These are phyloP conservation scores for Poicephalus gulielmi DNA, from an alignment of 2,113 vertebrate genomes.

Conservation along the genomic window DNA sequence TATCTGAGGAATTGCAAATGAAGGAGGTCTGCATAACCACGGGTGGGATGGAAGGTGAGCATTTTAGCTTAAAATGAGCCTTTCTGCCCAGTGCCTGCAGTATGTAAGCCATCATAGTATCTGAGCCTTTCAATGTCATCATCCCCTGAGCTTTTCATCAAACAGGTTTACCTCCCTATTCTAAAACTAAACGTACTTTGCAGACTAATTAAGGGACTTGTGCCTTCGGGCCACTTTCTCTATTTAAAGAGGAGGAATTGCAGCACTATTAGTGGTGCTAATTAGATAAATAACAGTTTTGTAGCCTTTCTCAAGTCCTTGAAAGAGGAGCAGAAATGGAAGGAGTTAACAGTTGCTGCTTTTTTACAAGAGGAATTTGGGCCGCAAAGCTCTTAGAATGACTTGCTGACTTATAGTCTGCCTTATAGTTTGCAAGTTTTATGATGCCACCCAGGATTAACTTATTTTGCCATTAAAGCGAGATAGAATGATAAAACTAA, in stretches of 20 bases:
- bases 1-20: background rate
- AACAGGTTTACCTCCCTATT: background rate
- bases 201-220: background rate
- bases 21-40: background rate
- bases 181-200: background rate
- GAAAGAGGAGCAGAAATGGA: background rate
- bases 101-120: background rate
- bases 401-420: background rate
- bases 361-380: background rate
- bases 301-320: background rate
- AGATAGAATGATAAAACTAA: constrained; percentile 26
- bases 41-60: background rate
- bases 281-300: background rate
- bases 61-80: background rate
- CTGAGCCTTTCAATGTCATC: background rate
- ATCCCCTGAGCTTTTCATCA: background rate
- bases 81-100: background rate
- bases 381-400: background rate
- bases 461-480: background rate
- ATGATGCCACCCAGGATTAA: constrained; percentile 10
- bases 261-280: background rate
- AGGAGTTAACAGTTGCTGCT: background rate
- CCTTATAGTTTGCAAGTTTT: background rate
- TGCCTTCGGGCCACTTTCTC: background rate
- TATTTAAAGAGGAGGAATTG: background rate